Conservation (phyloP, 2,113 vertebrate genomes). For the Sander lucioperca region DNA sequence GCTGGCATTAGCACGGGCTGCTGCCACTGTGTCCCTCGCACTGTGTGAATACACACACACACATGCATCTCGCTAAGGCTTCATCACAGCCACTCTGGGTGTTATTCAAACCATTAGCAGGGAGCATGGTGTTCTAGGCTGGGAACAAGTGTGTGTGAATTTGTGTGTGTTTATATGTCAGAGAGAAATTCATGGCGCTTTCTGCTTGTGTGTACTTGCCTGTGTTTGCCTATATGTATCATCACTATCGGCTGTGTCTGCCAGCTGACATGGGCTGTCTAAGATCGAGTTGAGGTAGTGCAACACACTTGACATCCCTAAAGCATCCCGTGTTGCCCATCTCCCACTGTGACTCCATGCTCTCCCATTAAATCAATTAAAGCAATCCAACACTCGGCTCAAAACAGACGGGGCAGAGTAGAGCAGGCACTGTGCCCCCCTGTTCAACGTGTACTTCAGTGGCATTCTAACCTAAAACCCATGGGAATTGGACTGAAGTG, state of each 20-base stretch:
- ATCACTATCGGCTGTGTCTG: constrained; percentile 41
- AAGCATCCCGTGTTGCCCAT: constrained; percentile 74
- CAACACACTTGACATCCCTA: constrained; percentile 77
- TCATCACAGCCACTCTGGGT: constrained; percentile 76
- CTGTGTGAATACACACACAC: constrained; percentile 54
- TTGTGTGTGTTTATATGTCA: constrained; percentile 53
- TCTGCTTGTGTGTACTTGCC: constrained; percentile 14
- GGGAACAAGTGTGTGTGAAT: constrained; percentile 68
- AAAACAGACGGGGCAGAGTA: constrained; percentile 72
- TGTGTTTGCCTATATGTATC: constrained; percentile 56
- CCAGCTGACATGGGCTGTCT: constrained; percentile 63
- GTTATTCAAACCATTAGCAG: constrained; percentile 86
- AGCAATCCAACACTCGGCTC: constrained; percentile 78
- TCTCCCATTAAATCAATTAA: constrained; percentile 85
- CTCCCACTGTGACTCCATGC: constrained; percentile 72
- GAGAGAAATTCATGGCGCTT: constrained; percentile 29
- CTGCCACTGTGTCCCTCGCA: constrained; percentile 62
- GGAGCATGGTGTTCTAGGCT: constrained; percentile 74
- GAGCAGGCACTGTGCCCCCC: constrained; percentile 71
- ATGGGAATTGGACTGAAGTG: constrained; percentile 78
- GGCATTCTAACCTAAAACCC: constrained; percentile 77
- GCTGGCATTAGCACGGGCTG: constrained; percentile 81
- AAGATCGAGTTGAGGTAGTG: constrained; percentile 75
- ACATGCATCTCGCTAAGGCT: constrained; percentile 56
- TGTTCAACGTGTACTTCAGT: constrained; percentile 80